Evolutionary conservation across 2,113 vertebrate genomes (phyloP).

Genomic region (Zootoca vivipara): DNA sequence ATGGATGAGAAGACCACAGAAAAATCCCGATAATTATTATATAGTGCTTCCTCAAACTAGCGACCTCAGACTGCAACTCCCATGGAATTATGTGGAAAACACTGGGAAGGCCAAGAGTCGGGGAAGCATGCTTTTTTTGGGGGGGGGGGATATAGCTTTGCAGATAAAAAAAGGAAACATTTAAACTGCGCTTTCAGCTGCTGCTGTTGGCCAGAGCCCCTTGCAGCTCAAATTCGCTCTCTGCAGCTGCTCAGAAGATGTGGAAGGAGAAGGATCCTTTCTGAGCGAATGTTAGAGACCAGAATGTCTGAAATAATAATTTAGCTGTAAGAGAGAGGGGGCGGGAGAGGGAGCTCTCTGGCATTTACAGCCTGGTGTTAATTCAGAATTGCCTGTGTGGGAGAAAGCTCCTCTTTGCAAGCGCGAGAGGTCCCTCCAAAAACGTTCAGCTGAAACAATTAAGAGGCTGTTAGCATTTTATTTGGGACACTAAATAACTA

Average conservation of each 20-base stretch:
- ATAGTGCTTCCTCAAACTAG: too few species aligned
- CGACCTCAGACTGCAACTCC: too few species aligned
- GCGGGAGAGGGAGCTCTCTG: neutral
- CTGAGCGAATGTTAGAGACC: slow-evolving; percentile 20
- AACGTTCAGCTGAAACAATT: slow-evolving; percentile 64
- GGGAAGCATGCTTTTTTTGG: neutral
- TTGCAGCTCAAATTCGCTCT: fast-evolving
- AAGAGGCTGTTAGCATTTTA: slow-evolving; percentile 62
- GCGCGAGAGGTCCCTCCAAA: slow-evolving; percentile 51
- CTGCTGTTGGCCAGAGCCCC: neutral
- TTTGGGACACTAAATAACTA: slow-evolving; percentile 69
- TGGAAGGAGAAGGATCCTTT: neutral
- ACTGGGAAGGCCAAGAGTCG: too few species aligned
- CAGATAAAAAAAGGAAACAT: neutral
- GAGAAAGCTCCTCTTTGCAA: slow-evolving; percentile 45
- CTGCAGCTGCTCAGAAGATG: neutral
- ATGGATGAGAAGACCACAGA: neutral
- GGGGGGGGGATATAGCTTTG: too few species aligned
- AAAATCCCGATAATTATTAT: too few species aligned
- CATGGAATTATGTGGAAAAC: too few species aligned
- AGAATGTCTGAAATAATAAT: slow-evolving; percentile 39
- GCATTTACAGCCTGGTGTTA: slow-evolving; percentile 51
- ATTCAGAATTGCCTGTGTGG: slow-evolving; percentile 33
- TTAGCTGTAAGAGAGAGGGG: slow-evolving; percentile 5
- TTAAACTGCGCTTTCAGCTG: neutral